These are phyloP conservation scores for Abscondita cerata DNA, from an alignment of 2,888 invertebrate species.

Conservation along the genomic window DNA sequence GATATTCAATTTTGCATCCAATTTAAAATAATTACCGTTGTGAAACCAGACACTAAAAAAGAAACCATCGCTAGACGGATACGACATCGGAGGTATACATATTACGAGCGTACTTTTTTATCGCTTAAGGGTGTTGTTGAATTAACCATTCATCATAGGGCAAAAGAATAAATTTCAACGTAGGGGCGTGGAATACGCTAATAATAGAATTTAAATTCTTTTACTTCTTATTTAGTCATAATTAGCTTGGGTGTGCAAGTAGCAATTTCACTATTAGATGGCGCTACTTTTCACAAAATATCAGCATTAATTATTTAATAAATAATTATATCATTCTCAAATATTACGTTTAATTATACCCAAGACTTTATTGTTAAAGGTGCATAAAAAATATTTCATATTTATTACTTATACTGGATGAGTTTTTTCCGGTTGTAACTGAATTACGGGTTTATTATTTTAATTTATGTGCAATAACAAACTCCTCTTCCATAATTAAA, in stretches of 20 bases:
- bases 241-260: background rate
- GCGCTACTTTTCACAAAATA: background rate
- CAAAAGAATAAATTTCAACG: slow-evolving; percentile 2
- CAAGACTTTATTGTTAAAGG: too few relatives aligned
- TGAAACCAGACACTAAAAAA: slow-evolving; percentile 18
- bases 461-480: too few relatives aligned
- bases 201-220: slow-evolving; percentile 5
- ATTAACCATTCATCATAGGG: slow-evolving; percentile 16
- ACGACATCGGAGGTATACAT: background rate
- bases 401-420: too few relatives aligned
- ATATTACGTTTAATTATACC: too few relatives aligned
- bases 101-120: slow-evolving; percentile 13
- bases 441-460: too few relatives aligned
- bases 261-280: background rate
- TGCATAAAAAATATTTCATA: too few relatives aligned
- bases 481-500: too few relatives aligned
- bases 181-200: background rate
- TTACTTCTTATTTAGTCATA: background rate
- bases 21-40: slow-evolving; percentile 29
- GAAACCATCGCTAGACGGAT: slow-evolving; percentile 9
- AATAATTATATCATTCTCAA: too few relatives aligned
- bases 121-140: slow-evolving; percentile 7
- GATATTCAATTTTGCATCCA: slow-evolving; percentile 29
- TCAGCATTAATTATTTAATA: too few relatives aligned
- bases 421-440: too few relatives aligned